Base-by-base conservation (phyloP, 2,113 vertebrate species). In the Cyrtonyx montezumae region DNA sequence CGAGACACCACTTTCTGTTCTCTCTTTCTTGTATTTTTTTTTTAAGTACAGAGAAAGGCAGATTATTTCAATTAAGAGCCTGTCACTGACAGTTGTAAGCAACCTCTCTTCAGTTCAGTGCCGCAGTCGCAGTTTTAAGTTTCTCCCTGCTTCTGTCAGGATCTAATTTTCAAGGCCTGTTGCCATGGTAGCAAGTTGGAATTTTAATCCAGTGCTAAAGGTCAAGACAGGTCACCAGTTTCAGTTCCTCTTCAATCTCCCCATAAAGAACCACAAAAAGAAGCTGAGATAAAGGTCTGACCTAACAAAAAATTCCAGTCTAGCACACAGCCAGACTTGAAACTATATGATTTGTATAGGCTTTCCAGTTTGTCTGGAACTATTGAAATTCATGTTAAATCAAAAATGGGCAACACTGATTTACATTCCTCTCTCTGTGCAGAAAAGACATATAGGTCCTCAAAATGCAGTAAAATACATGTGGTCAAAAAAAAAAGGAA, bases 201-300 rank as follows among this genome's bases (percentile, higher is more conserved):
- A 98, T 98, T 97, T 98, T 97, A 98, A 98, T 97, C 93, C 92
- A 96, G 96, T 97, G 96, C 94, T 94, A 97, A 98, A 98, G 97
- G 96, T 97, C 96, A 98, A 94, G 78, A 94, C 88, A 95, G 97
- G 97, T 97, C 96, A 97, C 87, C 93, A 94, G 96, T 96, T 96
- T 97, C 95, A 94, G 94, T 97, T 97, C 93, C 87, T 97, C 95
- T 97, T 97, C 95, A 96, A 97, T 94, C 94, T 97, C 93, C 90
- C 92, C 94, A 96, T 93, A 96, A 96, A 96, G 91, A 95, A 48
- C 37, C 82, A 70, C 84, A 87, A 93, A 97, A 94, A 95, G 71
- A 76, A 95, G 90, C 91, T 53, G 95, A 94, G 91, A 95, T 85
- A 95, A 95, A 96, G 91, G 90, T 77, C 81, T 42, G 84, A 88